Evolutionary conservation across 2,888 invertebrate species (phyloP).

Genomic region (Drosophila melanosoma): DNA sequence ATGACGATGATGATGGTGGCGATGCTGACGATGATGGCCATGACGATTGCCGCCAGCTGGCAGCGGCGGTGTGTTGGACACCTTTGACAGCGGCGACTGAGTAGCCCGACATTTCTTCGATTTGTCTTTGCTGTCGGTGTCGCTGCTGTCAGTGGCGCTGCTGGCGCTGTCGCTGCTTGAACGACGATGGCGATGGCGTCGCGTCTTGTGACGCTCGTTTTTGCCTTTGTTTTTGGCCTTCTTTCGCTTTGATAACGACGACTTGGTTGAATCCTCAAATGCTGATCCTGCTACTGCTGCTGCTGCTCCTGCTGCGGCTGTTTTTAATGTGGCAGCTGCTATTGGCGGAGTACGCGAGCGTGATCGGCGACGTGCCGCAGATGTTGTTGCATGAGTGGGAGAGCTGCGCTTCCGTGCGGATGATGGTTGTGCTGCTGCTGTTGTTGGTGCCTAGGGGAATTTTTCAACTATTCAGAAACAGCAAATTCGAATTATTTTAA

Average conservation of each 20-base stretch:
- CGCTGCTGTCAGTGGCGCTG: constrained; percentile 28
- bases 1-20: constrained; percentile 41
- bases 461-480: constrained; percentile 86
- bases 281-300: constrained; percentile 18
- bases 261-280: constrained; percentile 6
- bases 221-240: constrained; percentile 42
- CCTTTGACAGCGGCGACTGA: constrained; percentile 26
- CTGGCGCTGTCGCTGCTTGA: constrained; percentile 49
- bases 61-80: constrained; percentile 26
- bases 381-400: constrained; percentile 9
- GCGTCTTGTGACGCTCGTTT: constrained; percentile 31
- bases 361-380: constrained; percentile 21
- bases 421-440: constrained; percentile 9
- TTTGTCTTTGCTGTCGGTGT: constrained; percentile 32
- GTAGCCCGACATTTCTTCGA: constrained; percentile 32
- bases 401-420: constrained; percentile 34
- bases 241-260: constrained; percentile 26
- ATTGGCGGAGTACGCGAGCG: constrained; percentile 32
- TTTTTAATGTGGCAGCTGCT: constrained; percentile 11
- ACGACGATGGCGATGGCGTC: constrained; percentile 51
- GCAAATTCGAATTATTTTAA: constrained; percentile 86
- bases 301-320: constrained; percentile 20
- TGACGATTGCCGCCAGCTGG: constrained; percentile 21
- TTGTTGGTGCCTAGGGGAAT: constrained; percentile 84
- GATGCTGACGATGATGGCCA: constrained; percentile 34